phyloP scores from a whole-genome alignment of 2,888 invertebrate species.

The Strigamia maritima region DNA sequence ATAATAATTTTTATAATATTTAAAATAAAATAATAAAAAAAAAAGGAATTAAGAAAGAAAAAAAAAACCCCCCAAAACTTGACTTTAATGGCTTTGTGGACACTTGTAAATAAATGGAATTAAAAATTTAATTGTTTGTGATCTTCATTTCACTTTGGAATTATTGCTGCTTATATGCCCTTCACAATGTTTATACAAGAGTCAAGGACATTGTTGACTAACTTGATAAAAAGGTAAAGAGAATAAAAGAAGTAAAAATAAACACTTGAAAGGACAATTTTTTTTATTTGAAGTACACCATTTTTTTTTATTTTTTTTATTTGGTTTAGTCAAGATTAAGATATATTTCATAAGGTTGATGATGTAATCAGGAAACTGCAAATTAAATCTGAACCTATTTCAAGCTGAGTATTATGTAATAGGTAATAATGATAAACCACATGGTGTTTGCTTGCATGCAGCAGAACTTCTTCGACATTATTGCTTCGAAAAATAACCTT shows the following conservation, averaged over 20 bases:
- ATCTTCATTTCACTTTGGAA: background rate
- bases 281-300: too few relatives aligned
- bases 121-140: constrained; percentile 23
- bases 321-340: background rate
- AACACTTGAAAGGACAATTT: too few relatives aligned
- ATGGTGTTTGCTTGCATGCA: too few relatives aligned
- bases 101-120: constrained; percentile 3
- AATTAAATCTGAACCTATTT: background rate
- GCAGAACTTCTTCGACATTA: too few relatives aligned
- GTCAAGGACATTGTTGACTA: too few relatives aligned
- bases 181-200: too few relatives aligned
- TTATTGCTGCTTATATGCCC: too few relatives aligned
- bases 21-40: background rate
- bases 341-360: background rate
- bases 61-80: background rate
- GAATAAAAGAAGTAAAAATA: too few relatives aligned
- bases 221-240: too few relatives aligned
- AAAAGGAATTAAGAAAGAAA: background rate
- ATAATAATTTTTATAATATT: constrained; percentile 1
- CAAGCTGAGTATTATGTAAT: too few relatives aligned
- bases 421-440: too few relatives aligned
- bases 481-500: too few relatives aligned
- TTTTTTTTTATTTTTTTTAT: background rate
- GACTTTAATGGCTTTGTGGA: constrained; percentile 13
- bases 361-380: background rate